These are phyloP conservation scores for Tricholaema leucomelas DNA, from an alignment of 2,113 vertebrate genomes.

Conservation along the genomic window DNA sequence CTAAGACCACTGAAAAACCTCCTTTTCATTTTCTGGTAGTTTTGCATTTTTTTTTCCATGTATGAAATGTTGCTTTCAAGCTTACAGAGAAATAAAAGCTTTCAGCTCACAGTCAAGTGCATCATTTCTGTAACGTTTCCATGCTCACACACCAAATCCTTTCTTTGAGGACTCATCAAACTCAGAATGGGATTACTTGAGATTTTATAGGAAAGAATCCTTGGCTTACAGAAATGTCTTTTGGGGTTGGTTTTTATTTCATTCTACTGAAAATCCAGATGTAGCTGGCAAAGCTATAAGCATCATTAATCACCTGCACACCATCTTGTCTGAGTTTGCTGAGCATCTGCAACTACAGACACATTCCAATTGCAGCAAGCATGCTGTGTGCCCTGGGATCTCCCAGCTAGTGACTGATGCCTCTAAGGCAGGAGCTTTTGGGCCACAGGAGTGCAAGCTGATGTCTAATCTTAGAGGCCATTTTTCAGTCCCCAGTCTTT, in stretches of 20 bases:
- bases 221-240: not conserved
- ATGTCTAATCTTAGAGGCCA: not conserved
- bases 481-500: not conserved
- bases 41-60: not conserved
- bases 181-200: not conserved
- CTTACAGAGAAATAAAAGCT: not conserved
- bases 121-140: not conserved
- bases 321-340: not conserved
- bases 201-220: not conserved
- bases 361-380: not conserved
- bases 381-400: accelerated
- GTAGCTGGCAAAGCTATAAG: not conserved
- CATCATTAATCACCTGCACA: not conserved
- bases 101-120: not conserved
- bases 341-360: not conserved
- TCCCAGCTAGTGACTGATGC: not conserved
- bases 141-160: not conserved
- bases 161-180: not conserved
- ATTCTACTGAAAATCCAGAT: not conserved
- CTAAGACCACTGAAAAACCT: not conserved
- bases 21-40: not conserved
- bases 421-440: not conserved
- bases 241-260: not conserved
- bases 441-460: not conserved
- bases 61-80: not conserved